Evolutionary conservation across 2,113 vertebrate species (phyloP).

Genomic region (Zapus hudsonius): DNA sequence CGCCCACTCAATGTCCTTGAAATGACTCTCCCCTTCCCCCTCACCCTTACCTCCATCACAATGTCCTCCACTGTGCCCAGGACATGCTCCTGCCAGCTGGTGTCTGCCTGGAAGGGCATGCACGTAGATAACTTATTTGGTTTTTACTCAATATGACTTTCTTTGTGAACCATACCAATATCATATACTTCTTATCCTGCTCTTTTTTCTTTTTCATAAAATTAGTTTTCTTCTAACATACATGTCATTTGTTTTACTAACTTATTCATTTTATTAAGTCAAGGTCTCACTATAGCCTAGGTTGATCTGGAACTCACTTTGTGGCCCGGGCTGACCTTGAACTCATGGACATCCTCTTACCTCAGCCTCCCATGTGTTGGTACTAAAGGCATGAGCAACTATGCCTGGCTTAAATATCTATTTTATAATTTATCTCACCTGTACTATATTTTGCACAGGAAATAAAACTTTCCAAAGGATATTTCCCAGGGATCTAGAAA

Average conservation of each 20-base stretch:
- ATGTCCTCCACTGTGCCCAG: neutral
- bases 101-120: neutral
- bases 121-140: neutral
- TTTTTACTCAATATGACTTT: neutral
- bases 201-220: neutral
- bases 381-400: no score
- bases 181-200: neutral
- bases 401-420: neutral
- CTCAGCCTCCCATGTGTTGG: no score
- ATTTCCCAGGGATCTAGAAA: constrained; percentile 16
- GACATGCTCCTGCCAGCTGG: neutral
- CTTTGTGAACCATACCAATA: neutral
- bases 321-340: no score
- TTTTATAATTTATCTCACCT: neutral
- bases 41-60: neutral
- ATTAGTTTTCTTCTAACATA: constrained; percentile 20
- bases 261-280: neutral
- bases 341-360: no score
- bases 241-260: neutral
- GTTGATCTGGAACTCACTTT: no score
- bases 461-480: neutral
- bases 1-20: neutral
- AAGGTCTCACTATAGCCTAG: no score
- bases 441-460: constrained; percentile 11
- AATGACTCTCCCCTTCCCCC: neutral